These are phyloP conservation scores for Sinotaia quadrata DNA, from an alignment of 2,888 invertebrate species.

Conservation along the genomic window DNA sequence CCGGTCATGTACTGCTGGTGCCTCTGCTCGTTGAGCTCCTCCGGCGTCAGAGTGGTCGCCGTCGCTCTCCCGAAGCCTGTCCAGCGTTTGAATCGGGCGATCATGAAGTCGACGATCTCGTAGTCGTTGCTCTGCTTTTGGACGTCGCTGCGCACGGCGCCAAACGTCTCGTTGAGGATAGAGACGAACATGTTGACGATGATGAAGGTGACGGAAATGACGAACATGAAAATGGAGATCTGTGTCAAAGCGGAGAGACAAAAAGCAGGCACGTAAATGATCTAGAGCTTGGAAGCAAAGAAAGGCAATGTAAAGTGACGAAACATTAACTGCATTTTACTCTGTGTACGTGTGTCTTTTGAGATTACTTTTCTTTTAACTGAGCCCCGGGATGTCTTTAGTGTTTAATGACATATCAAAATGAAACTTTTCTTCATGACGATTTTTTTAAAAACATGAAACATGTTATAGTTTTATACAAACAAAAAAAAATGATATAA, in stretches of 20 bases:
- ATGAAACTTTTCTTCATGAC: too few relatives aligned
- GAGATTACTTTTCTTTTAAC: too few relatives aligned
- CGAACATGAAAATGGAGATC: conserved; percentile 66
- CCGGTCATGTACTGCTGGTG: background rate
- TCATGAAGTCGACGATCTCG: conserved; percentile 71
- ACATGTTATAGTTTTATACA: too few relatives aligned
- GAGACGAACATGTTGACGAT: conserved; percentile 72
- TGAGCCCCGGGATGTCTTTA: too few relatives aligned
- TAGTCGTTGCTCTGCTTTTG: conserved; percentile 69
- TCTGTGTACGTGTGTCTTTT: too few relatives aligned
- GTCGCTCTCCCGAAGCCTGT: conserved; percentile 39
- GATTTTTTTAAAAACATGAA: too few relatives aligned
- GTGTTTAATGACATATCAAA: too few relatives aligned
- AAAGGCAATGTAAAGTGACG: too few relatives aligned
- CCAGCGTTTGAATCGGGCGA: conserved; percentile 53
- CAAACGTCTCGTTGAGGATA: conserved; percentile 70
- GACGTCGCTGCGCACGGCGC: conserved; percentile 62
- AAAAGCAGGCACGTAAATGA: background rate
- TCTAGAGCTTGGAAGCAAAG: too few relatives aligned
- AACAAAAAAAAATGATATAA: too few relatives aligned
- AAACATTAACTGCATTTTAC: too few relatives aligned
- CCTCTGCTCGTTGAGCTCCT: conserved; percentile 33
- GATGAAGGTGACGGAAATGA: conserved; percentile 68
- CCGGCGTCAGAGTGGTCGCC: conserved; percentile 40
- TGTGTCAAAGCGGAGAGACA: conserved; percentile 39